A percentile compares a stretch with the other conserved stretches of the same genome.
phyloP scores from a whole-genome alignment of 2,113 vertebrate species.

The Malurus elegans region DNA sequence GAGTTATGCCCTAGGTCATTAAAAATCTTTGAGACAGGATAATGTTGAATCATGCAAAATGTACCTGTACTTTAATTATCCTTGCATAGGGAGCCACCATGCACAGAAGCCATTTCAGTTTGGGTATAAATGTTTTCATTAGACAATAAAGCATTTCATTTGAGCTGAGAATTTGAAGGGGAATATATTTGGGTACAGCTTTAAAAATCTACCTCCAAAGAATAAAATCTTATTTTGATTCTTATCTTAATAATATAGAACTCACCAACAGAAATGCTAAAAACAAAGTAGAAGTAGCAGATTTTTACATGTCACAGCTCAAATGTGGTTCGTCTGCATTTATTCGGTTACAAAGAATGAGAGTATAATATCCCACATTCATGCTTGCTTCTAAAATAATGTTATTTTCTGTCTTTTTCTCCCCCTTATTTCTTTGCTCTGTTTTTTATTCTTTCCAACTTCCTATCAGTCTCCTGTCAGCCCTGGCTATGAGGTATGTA shows the following conservation, averaged over 20 bases:
- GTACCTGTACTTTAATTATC: neutral
- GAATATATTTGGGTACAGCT: neutral
- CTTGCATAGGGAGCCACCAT: neutral
- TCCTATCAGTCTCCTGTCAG: constrained; percentile 85
- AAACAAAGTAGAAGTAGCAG: neutral
- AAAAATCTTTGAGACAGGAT: neutral
- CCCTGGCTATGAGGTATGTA: constrained; percentile 90
- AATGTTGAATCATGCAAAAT: neutral
- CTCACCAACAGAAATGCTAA: neutral
- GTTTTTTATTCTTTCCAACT: constrained; percentile 49
- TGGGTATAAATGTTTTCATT: neutral
- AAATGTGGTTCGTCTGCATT: neutral
- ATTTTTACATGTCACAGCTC: neutral
- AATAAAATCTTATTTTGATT: neutral
- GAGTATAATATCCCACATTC: neutral
- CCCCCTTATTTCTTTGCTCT: constrained; percentile 28
- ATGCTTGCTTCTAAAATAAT: constrained; percentile 55
- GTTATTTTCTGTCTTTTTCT: constrained; percentile 60
- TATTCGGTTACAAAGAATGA: neutral
- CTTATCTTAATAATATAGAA: neutral
- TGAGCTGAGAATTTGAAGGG: neutral
- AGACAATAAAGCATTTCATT: neutral
- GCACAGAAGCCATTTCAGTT: neutral
- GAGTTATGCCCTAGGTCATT: neutral
- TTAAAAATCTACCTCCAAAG: neutral